Evolutionary conservation across 2,888 invertebrate genomes (phyloP), one percentile per base, ranked within the genome.

Genomic region (Phragmatobia fuliginosa): DNA sequence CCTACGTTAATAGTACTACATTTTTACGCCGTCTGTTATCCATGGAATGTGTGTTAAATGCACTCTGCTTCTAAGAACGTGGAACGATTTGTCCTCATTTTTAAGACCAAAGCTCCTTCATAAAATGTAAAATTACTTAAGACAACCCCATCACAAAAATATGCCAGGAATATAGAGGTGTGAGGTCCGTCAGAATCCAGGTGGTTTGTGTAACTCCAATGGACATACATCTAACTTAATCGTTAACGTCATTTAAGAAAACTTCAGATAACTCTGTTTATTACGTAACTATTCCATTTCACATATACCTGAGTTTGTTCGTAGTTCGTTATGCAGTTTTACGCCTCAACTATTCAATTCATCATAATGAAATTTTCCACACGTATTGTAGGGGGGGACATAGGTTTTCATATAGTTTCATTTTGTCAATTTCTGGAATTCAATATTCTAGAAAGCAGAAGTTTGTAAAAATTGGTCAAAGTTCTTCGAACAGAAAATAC

Each of bases 41-140:
- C 82, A 67, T 83, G 84, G 89, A 91, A 93, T 90, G 89, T 91
- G 88, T 89, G 89, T 90, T 89, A 90, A 88, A 86, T 84, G 83
- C 86, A 80, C 84, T 88, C 85, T 78, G 82, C 85, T 91, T 91
- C 90, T 80, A 66, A 85, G 89, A 92, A 91, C 79, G 84, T 77
- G 73, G 70, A 72, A 70, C 73, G 66, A 72, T 68, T 81, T 71
- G 77, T 59, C 70, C 68, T 79, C 38, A 21, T 62, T 62, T 67
- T 62, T 36, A 16, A 33, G 11, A 32, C 32, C 38, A 56, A 28
- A 25, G 8, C 21, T 28, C 31, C 60, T n/a, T 52, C 25, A 52
- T 25, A 52, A 25, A 33, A 38, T 21, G 14, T 61, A 10, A 18
- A 14, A 25, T 36, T 36, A 36, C 36, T 36, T n/a, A 36, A 14